These are phyloP conservation scores for Euplexia lucipara DNA, from an alignment of 2,888 invertebrate genomes.

Conservation along the genomic window DNA sequence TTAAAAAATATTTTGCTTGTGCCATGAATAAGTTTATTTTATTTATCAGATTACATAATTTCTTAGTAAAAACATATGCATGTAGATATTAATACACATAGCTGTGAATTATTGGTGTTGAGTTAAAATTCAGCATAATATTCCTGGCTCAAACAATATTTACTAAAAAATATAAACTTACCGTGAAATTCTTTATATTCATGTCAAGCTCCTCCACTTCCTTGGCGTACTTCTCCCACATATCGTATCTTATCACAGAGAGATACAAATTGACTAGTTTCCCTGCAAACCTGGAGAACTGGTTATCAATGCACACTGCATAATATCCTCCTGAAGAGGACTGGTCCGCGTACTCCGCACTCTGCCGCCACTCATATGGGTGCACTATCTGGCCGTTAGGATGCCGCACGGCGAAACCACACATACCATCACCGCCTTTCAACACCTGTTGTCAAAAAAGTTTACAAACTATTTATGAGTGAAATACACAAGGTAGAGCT, in stretches of 20 bases:
- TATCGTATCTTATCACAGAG: constrained; percentile 97
- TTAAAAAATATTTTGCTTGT: too few relatives aligned
- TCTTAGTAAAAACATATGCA: too few relatives aligned
- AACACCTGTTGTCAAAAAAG: constrained; percentile 92
- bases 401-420: constrained; percentile 97
- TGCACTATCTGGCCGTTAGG: constrained; percentile 96
- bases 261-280: constrained; percentile 97
- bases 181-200: constrained; percentile 97
- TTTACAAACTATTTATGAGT: constrained; percentile 35
- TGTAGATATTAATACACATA: too few relatives aligned
- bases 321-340: constrained; percentile 96
- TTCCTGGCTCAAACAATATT: too few relatives aligned
- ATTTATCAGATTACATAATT: too few relatives aligned
- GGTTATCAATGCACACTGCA: constrained; percentile 97
- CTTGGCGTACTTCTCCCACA: constrained; percentile 97
- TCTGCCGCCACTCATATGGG: constrained; percentile 97
- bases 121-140: too few relatives aligned
- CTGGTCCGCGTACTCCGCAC: constrained; percentile 97
- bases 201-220: constrained; percentile 97
- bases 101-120: too few relatives aligned
- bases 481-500: constrained; percentile 14
- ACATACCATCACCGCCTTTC: constrained; percentile 98
- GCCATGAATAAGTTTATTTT: too few relatives aligned
- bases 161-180: constrained; percentile 89
- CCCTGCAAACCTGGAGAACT: constrained; percentile 97